Evolutionary conservation across 2,797 vertebrate species (phyloP).

Genomic region (Sciurus vulgaris): DNA sequence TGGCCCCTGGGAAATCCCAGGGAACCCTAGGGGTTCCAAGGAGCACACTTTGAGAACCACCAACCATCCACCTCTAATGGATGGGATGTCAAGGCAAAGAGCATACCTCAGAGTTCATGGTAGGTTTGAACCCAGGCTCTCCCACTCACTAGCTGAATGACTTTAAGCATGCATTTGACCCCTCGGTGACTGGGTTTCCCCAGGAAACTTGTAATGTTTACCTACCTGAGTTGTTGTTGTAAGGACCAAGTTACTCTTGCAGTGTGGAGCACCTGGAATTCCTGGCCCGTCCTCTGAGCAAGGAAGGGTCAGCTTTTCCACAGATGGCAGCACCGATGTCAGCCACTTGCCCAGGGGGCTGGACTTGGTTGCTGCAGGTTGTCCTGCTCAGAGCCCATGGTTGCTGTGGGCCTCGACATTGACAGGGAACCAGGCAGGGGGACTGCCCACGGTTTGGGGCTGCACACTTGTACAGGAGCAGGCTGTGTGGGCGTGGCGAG

Average conservation of each 20-base stretch:
- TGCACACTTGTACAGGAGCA: background rate
- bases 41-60: background rate
- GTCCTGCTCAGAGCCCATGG: background rate
- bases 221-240: background rate
- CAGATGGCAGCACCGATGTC: background rate
- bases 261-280: background rate
- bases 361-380: background rate
- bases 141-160: background rate
- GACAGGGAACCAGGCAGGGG: background rate
- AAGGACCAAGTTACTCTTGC: background rate
- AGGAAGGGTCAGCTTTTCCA: background rate
- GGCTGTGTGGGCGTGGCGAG: background rate
- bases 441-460: background rate
- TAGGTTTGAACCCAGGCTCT: background rate
- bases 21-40: background rate
- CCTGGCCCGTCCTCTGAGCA: background rate
- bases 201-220: background rate
- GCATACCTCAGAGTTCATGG: no score
- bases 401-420: background rate
- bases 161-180: background rate
- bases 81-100: background rate
- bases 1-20: background rate
- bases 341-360: background rate
- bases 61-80: background rate
- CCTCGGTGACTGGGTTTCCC: background rate